Conservation (phyloP, 2,113 vertebrate genomes). For the Pristiophorus japonicus region DNA sequence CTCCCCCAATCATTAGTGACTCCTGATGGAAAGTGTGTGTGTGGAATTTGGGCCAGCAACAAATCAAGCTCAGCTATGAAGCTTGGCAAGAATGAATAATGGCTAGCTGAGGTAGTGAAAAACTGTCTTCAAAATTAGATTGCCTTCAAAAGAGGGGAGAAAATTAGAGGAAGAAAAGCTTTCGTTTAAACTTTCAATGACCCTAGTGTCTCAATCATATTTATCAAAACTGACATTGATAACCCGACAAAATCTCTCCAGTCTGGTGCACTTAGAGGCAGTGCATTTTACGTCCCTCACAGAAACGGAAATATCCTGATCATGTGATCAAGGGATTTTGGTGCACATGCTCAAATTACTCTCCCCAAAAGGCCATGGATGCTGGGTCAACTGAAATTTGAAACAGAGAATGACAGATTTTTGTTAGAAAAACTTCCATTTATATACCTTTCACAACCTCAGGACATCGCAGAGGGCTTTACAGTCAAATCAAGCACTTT, state of each 20-base stretch:
- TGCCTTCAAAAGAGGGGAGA: not conserved
- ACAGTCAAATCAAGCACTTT: not conserved
- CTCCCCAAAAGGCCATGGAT: not conserved
- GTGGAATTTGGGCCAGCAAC: not conserved
- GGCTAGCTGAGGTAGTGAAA: not conserved
- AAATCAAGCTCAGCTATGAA: not conserved
- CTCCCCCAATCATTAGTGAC: not conserved
- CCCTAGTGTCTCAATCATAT: not conserved
- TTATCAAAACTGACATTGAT: not conserved
- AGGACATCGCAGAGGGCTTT: not conserved
- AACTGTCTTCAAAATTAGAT: not conserved
- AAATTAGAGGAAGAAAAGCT: not conserved
- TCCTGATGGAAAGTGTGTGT: not conserved
- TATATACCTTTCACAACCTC: too few relatives aligned
- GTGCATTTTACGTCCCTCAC: not conserved
- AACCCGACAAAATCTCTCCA: not conserved
- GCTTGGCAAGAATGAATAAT: not conserved
- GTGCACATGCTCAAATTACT: not conserved
- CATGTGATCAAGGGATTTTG: not conserved
- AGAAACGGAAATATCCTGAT: not conserved
- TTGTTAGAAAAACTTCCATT: not conserved
- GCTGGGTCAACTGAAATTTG: not conserved
- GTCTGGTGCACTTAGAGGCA: not conserved
- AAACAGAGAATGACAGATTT: not conserved
- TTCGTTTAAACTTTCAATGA: not conserved